Conservation (phyloP, 2,888 invertebrate genomes). For the Drosophila rellima region DNA sequence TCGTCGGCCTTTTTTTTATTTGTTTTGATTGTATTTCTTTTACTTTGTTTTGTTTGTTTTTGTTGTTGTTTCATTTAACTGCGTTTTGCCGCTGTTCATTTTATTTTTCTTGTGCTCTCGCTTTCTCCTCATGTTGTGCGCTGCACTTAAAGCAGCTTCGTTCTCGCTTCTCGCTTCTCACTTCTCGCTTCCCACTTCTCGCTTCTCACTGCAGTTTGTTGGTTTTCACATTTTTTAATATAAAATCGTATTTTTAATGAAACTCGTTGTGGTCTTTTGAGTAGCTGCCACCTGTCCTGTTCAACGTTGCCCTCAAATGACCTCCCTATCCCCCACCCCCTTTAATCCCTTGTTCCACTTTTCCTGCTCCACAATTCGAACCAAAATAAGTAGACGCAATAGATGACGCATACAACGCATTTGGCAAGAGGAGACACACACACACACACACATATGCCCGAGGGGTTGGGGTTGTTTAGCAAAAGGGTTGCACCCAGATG, state of each 20-base stretch:
- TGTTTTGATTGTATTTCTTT: constrained; percentile 12
- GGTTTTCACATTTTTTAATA: constrained; percentile 61
- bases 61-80: constrained; percentile 10
- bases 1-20: constrained; percentile 56
- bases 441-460: constrained; percentile 16
- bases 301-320: neutral
- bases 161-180: neutral
- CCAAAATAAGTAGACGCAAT: constrained; percentile 78
- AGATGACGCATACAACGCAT: constrained; percentile 73
- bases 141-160: constrained; percentile 35
- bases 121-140: constrained; percentile 5
- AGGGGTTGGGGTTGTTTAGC: constrained; percentile 13
- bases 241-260: constrained; percentile 74
- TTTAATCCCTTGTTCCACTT: neutral
- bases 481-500: constrained; percentile 36
- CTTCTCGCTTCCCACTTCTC: neutral
- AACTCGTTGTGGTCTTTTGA: constrained; percentile 55
- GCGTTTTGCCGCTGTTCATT: neutral
- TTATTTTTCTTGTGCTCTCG: constrained; percentile 7
- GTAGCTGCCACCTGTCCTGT: constrained; percentile 49
- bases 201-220: constrained; percentile 31
- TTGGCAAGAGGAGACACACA: constrained; percentile 43
- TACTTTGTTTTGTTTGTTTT: constrained; percentile 9
- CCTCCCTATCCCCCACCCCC: neutral
- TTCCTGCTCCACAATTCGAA: neutral